Evolutionary conservation across 2,888 invertebrate genomes (phyloP).

Genomic region (Coelinius sp.): DNA sequence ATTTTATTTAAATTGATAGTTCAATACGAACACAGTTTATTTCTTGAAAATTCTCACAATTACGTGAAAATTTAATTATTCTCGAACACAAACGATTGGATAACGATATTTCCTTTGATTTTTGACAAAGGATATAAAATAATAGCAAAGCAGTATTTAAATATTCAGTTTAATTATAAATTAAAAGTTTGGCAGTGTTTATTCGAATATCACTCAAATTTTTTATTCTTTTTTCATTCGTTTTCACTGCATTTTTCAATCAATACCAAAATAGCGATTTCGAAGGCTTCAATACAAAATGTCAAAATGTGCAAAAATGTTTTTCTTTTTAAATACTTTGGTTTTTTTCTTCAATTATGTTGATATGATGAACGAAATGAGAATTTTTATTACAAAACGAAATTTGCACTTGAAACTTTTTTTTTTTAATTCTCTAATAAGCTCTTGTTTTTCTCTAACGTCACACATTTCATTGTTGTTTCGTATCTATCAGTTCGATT

Average conservation of each 20-base stretch:
- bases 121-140: background rate
- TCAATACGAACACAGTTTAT: background rate
- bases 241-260: constrained; percentile 23
- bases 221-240: constrained; percentile 15
- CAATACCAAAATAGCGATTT: background rate
- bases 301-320: background rate
- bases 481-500: constrained; percentile 9
- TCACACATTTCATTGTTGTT: constrained; percentile 25
- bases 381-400: background rate
- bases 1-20: background rate
- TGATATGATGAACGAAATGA: background rate
- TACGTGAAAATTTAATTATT: background rate
- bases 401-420: background rate
- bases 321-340: background rate
- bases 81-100: background rate
- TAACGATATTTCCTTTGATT: background rate
- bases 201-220: constrained; percentile 34
- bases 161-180: constrained; percentile 47
- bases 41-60: background rate
- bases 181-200: constrained; percentile 65
- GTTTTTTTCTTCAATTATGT: background rate
- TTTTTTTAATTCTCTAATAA: constrained; percentile 49
- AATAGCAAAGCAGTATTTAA: constrained; percentile 14
- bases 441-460: constrained; percentile 48
- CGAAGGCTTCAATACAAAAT: background rate